Evolutionary conservation across 1,140 invertebrate genomes (phyloP).

Genomic region (Drosophila watanabei): DNA sequence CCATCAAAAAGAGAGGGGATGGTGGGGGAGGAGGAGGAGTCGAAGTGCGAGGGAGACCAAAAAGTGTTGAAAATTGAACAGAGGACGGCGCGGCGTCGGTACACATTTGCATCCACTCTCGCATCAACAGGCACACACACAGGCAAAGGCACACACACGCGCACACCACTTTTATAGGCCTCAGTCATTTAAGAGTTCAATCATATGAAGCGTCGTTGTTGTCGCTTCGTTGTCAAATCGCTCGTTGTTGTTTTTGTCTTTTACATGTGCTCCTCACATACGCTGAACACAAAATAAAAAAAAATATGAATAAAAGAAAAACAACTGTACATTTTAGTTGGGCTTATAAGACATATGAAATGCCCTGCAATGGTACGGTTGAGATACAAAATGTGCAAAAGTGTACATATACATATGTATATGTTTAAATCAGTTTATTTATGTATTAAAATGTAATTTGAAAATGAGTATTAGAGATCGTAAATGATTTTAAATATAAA

Average conservation of each 20-base stretch:
- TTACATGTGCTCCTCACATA: constrained; percentile 57
- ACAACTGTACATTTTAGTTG: constrained; percentile 28
- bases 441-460: too few relatives aligned
- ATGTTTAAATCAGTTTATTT: too few relatives aligned
- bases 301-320: constrained; percentile 45
- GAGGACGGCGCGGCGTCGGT: constrained; percentile 12
- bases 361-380: not conserved
- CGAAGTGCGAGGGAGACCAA: constrained; percentile 53
- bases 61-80: constrained; percentile 77
- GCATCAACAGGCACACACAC: constrained; percentile 14
- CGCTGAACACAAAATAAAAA: constrained; percentile 31
- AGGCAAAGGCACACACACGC: constrained; percentile 8
- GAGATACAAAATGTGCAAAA: too few relatives aligned
- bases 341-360: not conserved
- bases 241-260: constrained; percentile 22
- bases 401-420: too few relatives aligned
- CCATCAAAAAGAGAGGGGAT: constrained; percentile 6
- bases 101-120: constrained; percentile 33
- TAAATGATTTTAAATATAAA: too few relatives aligned
- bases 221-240: constrained; percentile 63
- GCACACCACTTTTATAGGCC: constrained; percentile 35
- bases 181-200: constrained; percentile 73
- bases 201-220: constrained; percentile 73
- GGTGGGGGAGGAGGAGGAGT: not conserved
- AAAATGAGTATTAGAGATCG: too few relatives aligned